These are phyloP conservation scores for Limnodromus scolopaceus DNA, from an alignment of 2,797 vertebrate species.

Conservation along the genomic window DNA sequence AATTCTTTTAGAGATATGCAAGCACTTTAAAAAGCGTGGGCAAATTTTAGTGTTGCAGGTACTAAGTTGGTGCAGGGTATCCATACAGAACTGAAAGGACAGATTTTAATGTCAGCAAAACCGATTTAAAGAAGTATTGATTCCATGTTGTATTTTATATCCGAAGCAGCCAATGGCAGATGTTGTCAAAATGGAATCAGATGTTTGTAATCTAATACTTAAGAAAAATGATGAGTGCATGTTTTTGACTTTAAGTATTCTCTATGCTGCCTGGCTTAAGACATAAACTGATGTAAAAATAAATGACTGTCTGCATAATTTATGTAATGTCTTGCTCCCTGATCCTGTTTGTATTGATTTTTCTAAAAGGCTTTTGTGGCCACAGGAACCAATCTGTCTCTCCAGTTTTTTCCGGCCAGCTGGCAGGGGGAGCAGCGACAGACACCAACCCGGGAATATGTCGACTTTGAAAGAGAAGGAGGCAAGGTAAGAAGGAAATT, in stretches of 20 bases:
- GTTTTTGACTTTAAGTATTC: conserved; percentile 83
- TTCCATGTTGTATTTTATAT: conserved; percentile 84
- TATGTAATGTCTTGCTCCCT: conserved; percentile 87
- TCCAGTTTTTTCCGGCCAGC: conserved; percentile 99
- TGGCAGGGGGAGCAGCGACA: conserved; percentile 96
- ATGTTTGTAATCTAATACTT: conserved; percentile 97
- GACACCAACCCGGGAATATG: conserved; percentile 95
- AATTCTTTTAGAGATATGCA: not conserved
- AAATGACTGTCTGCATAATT: conserved; percentile 91
- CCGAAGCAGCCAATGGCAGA: conserved; percentile 85
- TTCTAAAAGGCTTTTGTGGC: conserved; percentile 98
- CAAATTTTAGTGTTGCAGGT: conserved; percentile 30
- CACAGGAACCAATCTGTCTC: conserved; percentile 99
- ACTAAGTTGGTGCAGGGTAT: conserved; percentile 26
- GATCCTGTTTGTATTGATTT: conserved; percentile 93
- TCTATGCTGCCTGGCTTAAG: conserved; percentile 79
- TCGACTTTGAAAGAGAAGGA: conserved; percentile 97
- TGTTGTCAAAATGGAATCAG: conserved; percentile 95
- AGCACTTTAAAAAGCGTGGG: not conserved
- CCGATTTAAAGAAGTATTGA: conserved; percentile 90
- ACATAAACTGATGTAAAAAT: conserved; percentile 89
- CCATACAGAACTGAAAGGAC: conserved; percentile 61
- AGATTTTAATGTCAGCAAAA: conserved; percentile 81
- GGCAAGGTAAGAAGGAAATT: conserved; percentile 90
- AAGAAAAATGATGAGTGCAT: conserved; percentile 94